Percentiles rank a stretch among this genome's conserved stretches.
phyloP scores from a whole-genome alignment of 2,113 vertebrate species.

The Lichenostomus cassidix region DNA sequence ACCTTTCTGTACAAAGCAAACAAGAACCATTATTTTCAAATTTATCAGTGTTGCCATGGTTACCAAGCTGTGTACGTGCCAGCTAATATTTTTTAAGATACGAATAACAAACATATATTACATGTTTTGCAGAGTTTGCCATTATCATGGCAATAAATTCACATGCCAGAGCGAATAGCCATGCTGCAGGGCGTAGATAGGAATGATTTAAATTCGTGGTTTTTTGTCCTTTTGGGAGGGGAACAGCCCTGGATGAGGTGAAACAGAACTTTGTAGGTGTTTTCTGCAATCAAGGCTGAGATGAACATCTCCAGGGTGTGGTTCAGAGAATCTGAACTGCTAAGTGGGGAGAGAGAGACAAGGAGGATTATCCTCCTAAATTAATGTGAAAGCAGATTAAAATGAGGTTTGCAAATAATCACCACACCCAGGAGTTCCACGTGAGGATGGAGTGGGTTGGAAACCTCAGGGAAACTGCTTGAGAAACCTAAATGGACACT shows the following conservation, averaged over 20 bases:
- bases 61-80: background rate
- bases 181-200: background rate
- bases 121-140: background rate
- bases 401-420: background rate
- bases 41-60: constrained; percentile 8
- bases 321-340: background rate
- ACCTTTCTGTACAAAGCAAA: background rate
- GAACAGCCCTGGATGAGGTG: background rate
- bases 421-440: background rate
- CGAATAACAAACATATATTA: background rate
- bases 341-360: background rate
- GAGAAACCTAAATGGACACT: background rate
- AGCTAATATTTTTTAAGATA: background rate
- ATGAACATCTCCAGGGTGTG: background rate
- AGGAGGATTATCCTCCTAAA: background rate
- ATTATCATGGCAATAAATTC: background rate
- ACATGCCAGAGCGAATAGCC: background rate
- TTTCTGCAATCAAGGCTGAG: background rate
- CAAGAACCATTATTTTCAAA: background rate
- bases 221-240: background rate
- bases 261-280: background rate
- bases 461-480: background rate
- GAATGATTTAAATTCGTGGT: background rate
- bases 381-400: background rate
- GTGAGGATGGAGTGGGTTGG: fast-evolving